Evolutionary conservation across 1,140 invertebrate species (phyloP), one percentile per base, ranked within the genome.

Genomic region (Argopecten irradians): DNA sequence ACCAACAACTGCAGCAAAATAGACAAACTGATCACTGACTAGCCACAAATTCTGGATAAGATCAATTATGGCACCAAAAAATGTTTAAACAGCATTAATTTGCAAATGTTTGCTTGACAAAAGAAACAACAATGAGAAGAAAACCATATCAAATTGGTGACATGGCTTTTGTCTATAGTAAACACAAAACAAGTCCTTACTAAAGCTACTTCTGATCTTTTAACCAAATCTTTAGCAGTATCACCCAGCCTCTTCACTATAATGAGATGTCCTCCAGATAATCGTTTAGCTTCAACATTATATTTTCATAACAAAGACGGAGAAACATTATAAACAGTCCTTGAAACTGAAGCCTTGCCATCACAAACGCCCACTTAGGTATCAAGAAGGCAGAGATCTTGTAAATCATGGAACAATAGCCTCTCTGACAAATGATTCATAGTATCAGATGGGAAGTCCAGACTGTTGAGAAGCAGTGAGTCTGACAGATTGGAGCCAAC

Each of bases 381-480:
- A 71, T 71, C 55, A 71, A 71, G 55, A 71, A 71, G 55, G 55
- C 55, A n/a, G 55, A 71, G 22, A 71, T 46, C 43, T 28, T n/a
- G n/a, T 71, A 71, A 71, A 71, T 71, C 14, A 71, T 16, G n/a
- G 28, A 71, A 71, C 55, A 71, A 71, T 71, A 16, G 0, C 28
- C 1, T 16, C 1, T n/a, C 55, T 28, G 55, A 71, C 55, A 71
- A 71, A 71, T n/a, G 55, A 71, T 71, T 71, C 55, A 71, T n/a
- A 28, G n/a, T 71, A 71, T 71, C 55, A 71, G 55, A 71, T n/a
- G 28, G 28, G 55, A 71, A 71, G 28, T 71, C 55, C 22, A n/a
- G 55, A 71, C n/a, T 3, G 22, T 71, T 71, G 55, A 71, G 22
- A 5, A 71, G 55, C 0, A n/a, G n/a, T 71, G 7, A n/a, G 5